Evolutionary conservation across 2,113 vertebrate genomes (phyloP).

Genomic region (Urocynchramus pylzowi): DNA sequence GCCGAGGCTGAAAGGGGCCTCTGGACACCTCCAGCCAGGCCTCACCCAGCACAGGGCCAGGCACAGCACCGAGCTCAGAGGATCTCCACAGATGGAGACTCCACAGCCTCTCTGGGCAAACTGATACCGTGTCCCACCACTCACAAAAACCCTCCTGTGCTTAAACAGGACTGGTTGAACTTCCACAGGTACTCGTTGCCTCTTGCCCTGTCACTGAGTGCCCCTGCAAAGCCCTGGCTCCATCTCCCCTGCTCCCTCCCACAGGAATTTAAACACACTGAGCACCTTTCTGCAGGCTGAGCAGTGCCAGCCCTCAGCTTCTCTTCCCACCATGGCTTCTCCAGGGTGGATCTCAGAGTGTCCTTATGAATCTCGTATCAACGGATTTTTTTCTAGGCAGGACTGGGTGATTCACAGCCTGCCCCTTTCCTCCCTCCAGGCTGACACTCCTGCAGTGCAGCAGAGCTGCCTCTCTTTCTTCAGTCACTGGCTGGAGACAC

Average conservation of each 20-base stretch:
- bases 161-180: not conserved
- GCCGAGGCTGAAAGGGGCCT: not conserved
- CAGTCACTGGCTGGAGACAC: not conserved
- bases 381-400: not conserved
- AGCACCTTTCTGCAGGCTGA: not conserved
- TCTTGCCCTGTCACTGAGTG: not conserved
- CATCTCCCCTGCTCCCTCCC: not conserved
- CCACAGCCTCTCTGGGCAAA: not conserved
- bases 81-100: not conserved
- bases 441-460: not conserved
- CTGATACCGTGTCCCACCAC: not conserved
- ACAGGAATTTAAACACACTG: not conserved
- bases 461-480: not conserved
- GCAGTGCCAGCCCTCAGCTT: not conserved
- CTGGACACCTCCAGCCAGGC: not conserved
- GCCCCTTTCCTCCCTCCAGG: not conserved
- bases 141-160: not conserved
- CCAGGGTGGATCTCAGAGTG: not conserved
- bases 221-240: not conserved
- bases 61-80: not conserved
- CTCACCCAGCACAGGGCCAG: rapidly evolving
- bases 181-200: not conserved
- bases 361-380: not conserved
- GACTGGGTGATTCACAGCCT: not conserved
- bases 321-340: not conserved